Base-by-base conservation (phyloP, 2,888 invertebrate species). In the Apocheima hispidaria region DNA sequence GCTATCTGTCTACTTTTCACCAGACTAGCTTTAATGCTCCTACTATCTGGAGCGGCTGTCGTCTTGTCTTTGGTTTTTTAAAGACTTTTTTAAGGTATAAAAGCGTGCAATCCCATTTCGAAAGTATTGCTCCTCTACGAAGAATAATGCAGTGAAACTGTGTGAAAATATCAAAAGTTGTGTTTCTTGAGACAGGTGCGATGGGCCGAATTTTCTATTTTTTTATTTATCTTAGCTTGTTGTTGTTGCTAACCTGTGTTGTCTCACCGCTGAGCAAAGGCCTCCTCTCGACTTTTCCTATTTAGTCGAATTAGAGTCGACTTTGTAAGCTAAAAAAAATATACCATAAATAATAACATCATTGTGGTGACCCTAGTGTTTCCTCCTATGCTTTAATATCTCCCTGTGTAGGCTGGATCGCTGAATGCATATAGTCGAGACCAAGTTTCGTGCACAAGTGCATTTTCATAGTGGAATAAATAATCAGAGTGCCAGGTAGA, bases 371-470 rank as follows among this genome's bases (percentile, higher is more conserved):
- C 61, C 61, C 65, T 65, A 56, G 21, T 43, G 40, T 60, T 60
- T 46, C 67, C 72, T 66, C 70, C 69, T 68, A 68, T 69, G 71
- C 77, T 83, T 79, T 81, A 81, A 79, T 80, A 79, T 77, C 82
- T 73, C 82, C 78, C 79, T 69, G 67, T 77, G 79, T 81, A 83
- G 83, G 85, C 83, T 74, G 74, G 76, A 73, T 78, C 76, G 76
- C 72, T 75, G 80, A 77, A 80, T 80, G 77, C 75, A 79, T 74
- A 74, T 52, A 73, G 77, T 72, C 73, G 75, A 70, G 77, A 79
- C 75, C 73, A 79, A 83, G 82, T 83, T 86, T 79, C 81, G 81
- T 82, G 83, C 82, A 81, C 81, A 79, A 84, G 82, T 83, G 80
- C 82, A 83, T 82, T 83, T 82, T 79, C 78, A 79, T 80, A 79